phyloP scores from a whole-genome alignment of 35 echinoderm and acorn worm species.

The Stichopus chloronotus region DNA sequence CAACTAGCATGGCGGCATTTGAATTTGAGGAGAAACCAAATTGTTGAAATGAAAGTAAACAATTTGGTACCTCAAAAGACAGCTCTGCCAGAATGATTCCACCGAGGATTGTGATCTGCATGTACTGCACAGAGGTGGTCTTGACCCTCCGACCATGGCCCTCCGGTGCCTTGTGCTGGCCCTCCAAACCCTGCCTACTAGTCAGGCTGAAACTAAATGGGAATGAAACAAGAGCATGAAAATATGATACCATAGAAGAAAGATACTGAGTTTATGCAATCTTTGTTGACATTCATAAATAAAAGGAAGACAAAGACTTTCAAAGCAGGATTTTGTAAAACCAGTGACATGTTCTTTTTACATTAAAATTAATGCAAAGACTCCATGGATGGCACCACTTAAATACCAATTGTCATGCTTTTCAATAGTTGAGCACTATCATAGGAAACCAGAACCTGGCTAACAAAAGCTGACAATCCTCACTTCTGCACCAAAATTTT shows the following conservation, averaged over 20 bases:
- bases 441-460: too few species aligned
- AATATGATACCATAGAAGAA: neutral
- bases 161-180: neutral
- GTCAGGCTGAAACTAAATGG: slow-evolving; percentile 22
- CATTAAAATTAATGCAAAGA: neutral
- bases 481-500: too few species aligned
- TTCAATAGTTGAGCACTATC: too few species aligned
- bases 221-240: neutral
- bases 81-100: slow-evolving; percentile 94
- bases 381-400: too few species aligned
- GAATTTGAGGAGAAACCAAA: too few species aligned
- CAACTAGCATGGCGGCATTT: too few species aligned
- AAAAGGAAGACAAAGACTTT: neutral
- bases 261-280: neutral
- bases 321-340: neutral
- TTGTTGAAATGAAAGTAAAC: too few species aligned
- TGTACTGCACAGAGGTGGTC: slow-evolving; percentile 32
- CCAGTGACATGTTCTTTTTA: neutral
- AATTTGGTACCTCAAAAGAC: slow-evolving; percentile 75
- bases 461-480: too few species aligned
- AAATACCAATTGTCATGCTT: too few species aligned
- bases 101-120: slow-evolving; percentile 87
- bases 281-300: neutral
- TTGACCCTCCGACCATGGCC: slow-evolving; percentile 31
- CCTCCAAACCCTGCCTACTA: neutral